A percentile compares a stretch with the other conserved stretches of the same genome.
These are phyloP conservation scores for Micromesistius poutassou DNA, from an alignment of 2,797 vertebrate genomes.

Conservation along the genomic window DNA sequence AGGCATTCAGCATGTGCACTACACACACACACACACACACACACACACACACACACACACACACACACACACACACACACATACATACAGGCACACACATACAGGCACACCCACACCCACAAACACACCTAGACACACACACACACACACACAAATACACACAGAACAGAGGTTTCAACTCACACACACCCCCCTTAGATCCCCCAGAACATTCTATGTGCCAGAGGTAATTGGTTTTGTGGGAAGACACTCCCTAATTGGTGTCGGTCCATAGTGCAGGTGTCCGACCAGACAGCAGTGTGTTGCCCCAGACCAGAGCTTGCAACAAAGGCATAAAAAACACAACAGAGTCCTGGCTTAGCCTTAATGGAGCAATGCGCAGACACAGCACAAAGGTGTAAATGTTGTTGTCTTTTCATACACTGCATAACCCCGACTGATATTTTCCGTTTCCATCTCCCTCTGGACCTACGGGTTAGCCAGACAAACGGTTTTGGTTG, in stretches of 20 bases:
- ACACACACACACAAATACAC: slow-evolving; percentile 8
- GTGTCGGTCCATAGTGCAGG: slow-evolving; percentile 58
- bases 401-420: slow-evolving; percentile 46
- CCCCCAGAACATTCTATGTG: slow-evolving; percentile 47
- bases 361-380: slow-evolving; percentile 22
- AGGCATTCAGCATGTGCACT: neutral
- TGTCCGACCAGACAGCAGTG: slow-evolving; percentile 39
- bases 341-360: slow-evolving; percentile 1
- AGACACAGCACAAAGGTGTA: neutral
- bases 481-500: slow-evolving; percentile 46
- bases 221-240: slow-evolving; percentile 58
- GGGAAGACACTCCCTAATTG: slow-evolving; percentile 62
- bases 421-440: slow-evolving; percentile 24
- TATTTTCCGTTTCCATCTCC: slow-evolving; percentile 36
- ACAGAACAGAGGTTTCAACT: neutral
- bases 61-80: slow-evolving; percentile 31
- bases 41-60: neutral
- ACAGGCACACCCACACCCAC: slow-evolving; percentile 6
- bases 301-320: neutral
- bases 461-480: slow-evolving; percentile 31
- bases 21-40: slow-evolving; percentile 2
- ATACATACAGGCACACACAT: slow-evolving; percentile 18
- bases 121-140: slow-evolving; percentile 5
- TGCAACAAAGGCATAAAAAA: slow-evolving; percentile 29
- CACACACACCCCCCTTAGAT: slow-evolving; percentile 34